A percentile compares a stretch with the other conserved stretches of the same genome.
Evolutionary conservation across 2,888 invertebrate genomes (phyloP).

Genomic region (Platycheirus albimanus): DNA sequence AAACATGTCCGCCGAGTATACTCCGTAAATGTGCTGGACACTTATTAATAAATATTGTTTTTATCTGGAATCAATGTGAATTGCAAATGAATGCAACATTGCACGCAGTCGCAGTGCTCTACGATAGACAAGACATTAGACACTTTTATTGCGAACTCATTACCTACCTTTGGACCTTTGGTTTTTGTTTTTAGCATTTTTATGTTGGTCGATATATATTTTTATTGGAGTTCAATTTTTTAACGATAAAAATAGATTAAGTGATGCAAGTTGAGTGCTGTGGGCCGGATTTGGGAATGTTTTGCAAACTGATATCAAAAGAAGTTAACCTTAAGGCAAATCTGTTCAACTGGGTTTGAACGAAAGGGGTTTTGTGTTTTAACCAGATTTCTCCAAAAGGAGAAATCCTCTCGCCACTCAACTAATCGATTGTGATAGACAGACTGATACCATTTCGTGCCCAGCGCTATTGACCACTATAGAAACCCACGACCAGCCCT

Average conservation of each 20-base stretch:
- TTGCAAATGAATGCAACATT: conserved; percentile 67
- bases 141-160: conserved; percentile 71
- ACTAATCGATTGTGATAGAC: no score
- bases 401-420: no score
- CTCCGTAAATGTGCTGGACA: conserved; percentile 56
- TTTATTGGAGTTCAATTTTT: conserved; percentile 36
- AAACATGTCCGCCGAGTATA: conserved; percentile 67
- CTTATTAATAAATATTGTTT: conserved; percentile 74
- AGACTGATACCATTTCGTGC: no score
- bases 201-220: conserved; percentile 50
- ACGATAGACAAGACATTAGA: conserved; percentile 63
- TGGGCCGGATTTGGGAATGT: conserved; percentile 9
- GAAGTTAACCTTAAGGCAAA: no score
- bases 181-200: conserved; percentile 35
- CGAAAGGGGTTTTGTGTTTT: no score
- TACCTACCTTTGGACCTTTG: conserved; percentile 62
- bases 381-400: no score
- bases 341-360: no score
- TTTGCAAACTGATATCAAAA: background rate
- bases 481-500: no score
- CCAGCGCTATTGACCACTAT: no score
- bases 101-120: background rate
- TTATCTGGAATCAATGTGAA: conserved; percentile 71
- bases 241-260: conserved; percentile 10
- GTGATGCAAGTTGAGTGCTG: background rate